Percentiles rank a stretch among this genome's conserved stretches.
Conservation (phyloP, 2,888 invertebrate genomes). For the Heliconius ethilla region DNA sequence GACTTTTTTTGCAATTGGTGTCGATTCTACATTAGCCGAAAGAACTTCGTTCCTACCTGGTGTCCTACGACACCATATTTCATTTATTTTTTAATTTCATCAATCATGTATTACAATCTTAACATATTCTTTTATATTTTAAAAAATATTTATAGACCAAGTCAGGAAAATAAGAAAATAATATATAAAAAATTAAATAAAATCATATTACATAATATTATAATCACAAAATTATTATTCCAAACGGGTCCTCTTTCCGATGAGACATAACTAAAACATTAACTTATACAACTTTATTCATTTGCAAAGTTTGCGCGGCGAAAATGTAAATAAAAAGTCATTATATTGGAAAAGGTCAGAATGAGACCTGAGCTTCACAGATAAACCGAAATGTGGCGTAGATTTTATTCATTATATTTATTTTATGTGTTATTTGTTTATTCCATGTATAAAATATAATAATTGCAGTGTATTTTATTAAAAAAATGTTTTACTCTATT, state of each 20-base stretch:
- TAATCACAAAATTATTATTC: slow-evolving; percentile 4
- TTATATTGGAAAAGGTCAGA: slow-evolving; percentile 15
- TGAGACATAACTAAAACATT: slow-evolving; percentile 8
- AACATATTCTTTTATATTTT: no score
- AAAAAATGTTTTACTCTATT: neutral
- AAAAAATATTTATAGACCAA: no score
- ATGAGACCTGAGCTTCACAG: neutral
- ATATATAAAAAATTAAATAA: neutral
- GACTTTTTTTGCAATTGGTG: no score
- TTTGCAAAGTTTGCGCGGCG: slow-evolving; percentile 11
- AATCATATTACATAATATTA: neutral
- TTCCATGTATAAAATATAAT: neutral
- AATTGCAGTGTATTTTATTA: neutral
- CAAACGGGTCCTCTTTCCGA: neutral
- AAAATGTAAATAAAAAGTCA: slow-evolving; percentile 14
- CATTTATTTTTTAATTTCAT: no score
- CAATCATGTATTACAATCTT: no score
- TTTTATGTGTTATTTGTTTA: neutral
- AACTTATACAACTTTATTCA: slow-evolving; percentile 18
- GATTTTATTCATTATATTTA: neutral
- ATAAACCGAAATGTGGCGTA: neutral
- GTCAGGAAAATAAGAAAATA: no score
- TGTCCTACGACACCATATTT: no score
- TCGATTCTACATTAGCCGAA: no score
- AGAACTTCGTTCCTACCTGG: no score